phyloP scores from a whole-genome alignment of 2,797 vertebrate species.

The Todus mexicanus region DNA sequence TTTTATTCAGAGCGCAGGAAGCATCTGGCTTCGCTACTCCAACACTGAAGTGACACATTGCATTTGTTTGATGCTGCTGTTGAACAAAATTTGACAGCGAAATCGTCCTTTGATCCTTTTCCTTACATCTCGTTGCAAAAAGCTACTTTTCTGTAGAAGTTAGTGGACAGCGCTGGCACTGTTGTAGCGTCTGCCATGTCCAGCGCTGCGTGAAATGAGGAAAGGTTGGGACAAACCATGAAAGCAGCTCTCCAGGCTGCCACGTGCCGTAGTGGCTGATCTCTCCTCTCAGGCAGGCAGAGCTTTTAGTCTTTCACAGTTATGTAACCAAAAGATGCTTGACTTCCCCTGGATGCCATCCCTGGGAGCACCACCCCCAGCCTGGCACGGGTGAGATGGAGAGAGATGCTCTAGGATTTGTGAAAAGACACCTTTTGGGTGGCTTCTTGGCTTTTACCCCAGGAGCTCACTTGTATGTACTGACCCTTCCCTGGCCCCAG shows the following conservation, averaged over 20 bases:
- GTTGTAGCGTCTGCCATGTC: background rate
- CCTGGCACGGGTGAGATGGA: background rate
- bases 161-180: background rate
- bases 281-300: background rate
- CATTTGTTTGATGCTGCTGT: background rate
- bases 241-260: background rate
- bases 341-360: background rate
- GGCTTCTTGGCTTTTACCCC: background rate
- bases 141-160: rapidly evolving
- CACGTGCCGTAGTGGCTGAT: rapidly evolving
- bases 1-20: background rate
- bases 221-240: background rate
- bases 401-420: rapidly evolving
- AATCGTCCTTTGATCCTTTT: background rate
- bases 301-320: background rate
- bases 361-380: background rate
- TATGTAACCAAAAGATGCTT: background rate
- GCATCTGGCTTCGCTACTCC: background rate
- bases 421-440: background rate
- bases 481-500: too few relatives aligned
- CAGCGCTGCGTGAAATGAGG: background rate
- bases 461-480: background rate
- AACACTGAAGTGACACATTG: rapidly evolving
- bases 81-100: background rate
- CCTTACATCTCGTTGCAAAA: background rate